Evolutionary conservation across 2,797 vertebrate species (phyloP).

Genomic region (Gobionotothen gibberifrons): DNA sequence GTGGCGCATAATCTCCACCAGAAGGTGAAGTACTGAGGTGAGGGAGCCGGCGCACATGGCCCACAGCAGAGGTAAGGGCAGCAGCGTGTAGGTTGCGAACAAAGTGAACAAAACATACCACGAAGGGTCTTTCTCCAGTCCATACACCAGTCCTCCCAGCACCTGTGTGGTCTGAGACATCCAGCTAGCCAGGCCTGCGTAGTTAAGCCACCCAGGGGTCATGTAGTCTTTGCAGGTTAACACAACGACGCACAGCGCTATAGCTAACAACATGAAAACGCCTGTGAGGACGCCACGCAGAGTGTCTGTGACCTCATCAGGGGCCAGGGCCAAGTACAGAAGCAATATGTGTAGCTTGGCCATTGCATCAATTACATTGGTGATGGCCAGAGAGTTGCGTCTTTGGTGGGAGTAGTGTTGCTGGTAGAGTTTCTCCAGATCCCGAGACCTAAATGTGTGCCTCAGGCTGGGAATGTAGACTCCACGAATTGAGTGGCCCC

Average conservation of each 20-base stretch:
- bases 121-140: slow-evolving; percentile 83
- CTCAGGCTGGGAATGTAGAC: slow-evolving; percentile 80
- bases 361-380: slow-evolving; percentile 81
- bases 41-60: slow-evolving; percentile 83
- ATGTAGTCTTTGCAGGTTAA: slow-evolving; percentile 78
- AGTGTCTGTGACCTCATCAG: slow-evolving; percentile 61
- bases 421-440: slow-evolving; percentile 86
- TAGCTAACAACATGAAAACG: slow-evolving; percentile 78
- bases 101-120: slow-evolving; percentile 86
- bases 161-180: slow-evolving; percentile 83
- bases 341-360: slow-evolving; percentile 83
- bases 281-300: slow-evolving; percentile 73
- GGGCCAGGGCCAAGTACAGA: slow-evolving; percentile 78
- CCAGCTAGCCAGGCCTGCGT: slow-evolving; percentile 83
- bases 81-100: slow-evolving; percentile 86
- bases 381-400: slow-evolving; percentile 82
- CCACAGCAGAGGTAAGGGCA: slow-evolving; percentile 85
- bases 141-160: slow-evolving; percentile 79
- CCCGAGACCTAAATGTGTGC: slow-evolving; percentile 83
- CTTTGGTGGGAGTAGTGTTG: slow-evolving; percentile 83
- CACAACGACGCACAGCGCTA: slow-evolving; percentile 75
- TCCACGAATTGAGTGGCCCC: slow-evolving; percentile 73
- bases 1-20: slow-evolving; percentile 68
- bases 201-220: slow-evolving; percentile 81
- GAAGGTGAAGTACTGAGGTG: slow-evolving; percentile 80